These are phyloP conservation scores for Paramormyrops kingsleyae DNA, from an alignment of 2,113 vertebrate species.

Conservation along the genomic window DNA sequence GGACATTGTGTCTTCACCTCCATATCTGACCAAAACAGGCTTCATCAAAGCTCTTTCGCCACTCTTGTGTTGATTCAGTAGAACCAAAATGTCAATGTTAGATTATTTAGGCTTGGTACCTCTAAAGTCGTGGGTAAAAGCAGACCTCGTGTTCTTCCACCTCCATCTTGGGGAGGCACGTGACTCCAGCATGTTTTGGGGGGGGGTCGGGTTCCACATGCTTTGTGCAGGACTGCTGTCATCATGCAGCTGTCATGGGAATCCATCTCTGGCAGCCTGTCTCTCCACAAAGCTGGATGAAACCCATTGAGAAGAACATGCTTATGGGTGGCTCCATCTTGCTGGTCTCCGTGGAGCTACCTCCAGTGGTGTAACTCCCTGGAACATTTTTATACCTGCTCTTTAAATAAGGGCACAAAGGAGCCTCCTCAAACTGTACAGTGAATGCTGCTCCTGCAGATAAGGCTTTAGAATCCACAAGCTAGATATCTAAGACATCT, in stretches of 20 bases:
- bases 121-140: neutral
- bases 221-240: neutral
- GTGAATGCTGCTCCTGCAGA: neutral
- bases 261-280: neutral
- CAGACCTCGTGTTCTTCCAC: neutral
- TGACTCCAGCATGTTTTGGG: neutral
- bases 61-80: neutral
- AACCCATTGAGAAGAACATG: neutral
- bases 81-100: neutral
- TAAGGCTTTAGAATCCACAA: neutral
- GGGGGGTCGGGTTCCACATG: neutral
- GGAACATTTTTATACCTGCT: neutral
- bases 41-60: neutral
- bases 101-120: neutral
- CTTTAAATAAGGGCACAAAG: neutral
- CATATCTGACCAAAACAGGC: neutral
- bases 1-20: neutral
- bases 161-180: neutral
- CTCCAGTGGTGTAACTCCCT: neutral
- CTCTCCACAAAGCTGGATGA: neutral
- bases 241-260: neutral
- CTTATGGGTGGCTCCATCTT: neutral
- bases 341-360: neutral
- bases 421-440: neutral
- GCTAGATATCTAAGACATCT: neutral